Evolutionary conservation across 2,113 vertebrate genomes (phyloP), one percentile per base, ranked within the genome.

Genomic region (Calyptomena viridis): DNA sequence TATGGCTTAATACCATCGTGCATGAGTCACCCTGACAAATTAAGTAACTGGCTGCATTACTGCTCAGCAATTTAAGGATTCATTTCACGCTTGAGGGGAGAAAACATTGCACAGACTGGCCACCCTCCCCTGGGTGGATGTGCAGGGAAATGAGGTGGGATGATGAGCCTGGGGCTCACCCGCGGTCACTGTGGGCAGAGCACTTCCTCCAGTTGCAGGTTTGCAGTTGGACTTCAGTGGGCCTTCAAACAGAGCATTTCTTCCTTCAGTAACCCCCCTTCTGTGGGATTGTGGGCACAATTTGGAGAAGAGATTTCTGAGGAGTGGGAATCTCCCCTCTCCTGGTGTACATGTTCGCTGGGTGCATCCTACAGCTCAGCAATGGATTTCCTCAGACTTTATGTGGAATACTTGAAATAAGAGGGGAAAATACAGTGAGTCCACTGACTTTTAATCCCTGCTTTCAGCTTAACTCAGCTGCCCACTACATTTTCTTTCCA

Each of bases 131-230:
- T 0, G 0, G 49, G 40, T 1, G 79, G 68, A 24, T 1, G 0
- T 12, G 52, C 71, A 39, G 66, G 80, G 58, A 49, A 49, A 27
- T 3, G 31, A 33, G 84, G 3, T 0, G 25, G 74, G 53, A 28
- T 30, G 35, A 44, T 0, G 33, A 72, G 55, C 27, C 37, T 16
- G 17, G 16, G 50, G 55, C 25, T 28, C 37, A 53, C 33, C 66
- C 0, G 0, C 35, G 77, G 66, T n/a, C 1, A 0, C 66, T 40
- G 76, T 19, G 1, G 59, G n/a, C 67, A 62, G 33, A 23, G 20
- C 2, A 11, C 56, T 74, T 46, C 40, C 50, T 77, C 84, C 71
- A 23, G 37, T 11, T 16, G 35, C 78, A 28, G 28, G n/a, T 52
- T 73, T 88, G 55, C 63, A 44, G 59, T 11, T 79, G 64, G 47